Conservation (phyloP, 2,888 invertebrate species). For the Acanthosoma haemorrhoidale region DNA sequence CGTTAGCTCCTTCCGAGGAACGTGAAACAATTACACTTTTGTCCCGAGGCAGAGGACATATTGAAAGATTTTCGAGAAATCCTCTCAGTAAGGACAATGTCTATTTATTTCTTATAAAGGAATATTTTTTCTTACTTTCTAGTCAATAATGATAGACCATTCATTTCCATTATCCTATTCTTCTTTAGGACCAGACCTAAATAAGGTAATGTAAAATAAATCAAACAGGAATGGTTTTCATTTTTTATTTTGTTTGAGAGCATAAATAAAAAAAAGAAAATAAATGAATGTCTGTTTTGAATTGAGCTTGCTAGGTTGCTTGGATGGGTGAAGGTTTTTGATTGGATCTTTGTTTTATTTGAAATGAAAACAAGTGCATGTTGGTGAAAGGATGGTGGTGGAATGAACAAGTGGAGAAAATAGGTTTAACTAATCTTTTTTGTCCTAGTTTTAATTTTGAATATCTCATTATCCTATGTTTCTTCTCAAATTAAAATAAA, state of each 20-base stretch:
- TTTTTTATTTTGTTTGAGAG: background rate
- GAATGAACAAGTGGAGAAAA: conserved; percentile 34
- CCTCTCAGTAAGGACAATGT: background rate
- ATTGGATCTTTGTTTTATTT: background rate
- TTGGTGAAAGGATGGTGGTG: background rate
- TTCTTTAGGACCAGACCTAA: no score
- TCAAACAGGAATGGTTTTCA: background rate
- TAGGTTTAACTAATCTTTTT: conserved; percentile 32
- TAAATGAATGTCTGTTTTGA: conserved; percentile 15
- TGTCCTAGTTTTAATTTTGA: background rate
- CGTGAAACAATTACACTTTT: conserved; percentile 5
- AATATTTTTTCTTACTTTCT: no score
- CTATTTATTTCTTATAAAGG: no score
- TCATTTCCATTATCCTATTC: no score
- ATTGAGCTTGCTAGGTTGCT: conserved; percentile 23
- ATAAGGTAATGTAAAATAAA: background rate
- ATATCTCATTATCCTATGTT: background rate
- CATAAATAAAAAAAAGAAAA: background rate
- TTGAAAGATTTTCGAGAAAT: background rate
- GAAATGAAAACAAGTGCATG: conserved; percentile 16
- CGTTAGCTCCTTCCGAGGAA: no score
- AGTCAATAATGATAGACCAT: no score
- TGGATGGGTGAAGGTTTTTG: conserved; percentile 22
- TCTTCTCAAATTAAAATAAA: background rate
- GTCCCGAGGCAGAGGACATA: background rate